Base-by-base conservation (phyloP, 2,888 invertebrate species). In the Acrobasis consociella region DNA sequence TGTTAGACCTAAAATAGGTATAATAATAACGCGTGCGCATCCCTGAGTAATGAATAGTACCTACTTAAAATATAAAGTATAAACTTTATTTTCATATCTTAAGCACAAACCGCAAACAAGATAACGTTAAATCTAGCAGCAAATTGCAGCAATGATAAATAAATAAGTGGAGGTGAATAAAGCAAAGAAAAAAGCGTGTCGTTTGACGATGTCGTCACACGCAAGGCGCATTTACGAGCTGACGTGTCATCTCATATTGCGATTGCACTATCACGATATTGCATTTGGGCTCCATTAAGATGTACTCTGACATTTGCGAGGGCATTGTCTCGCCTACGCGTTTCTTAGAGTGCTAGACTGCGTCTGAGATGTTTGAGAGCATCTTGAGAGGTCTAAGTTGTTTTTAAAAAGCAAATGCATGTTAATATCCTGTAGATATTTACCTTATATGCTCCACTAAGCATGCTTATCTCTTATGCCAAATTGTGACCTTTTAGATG, bases 371-470 rank as follows among this genome's bases (percentile, higher is more conserved):
- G 56, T 38, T 15, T 9, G 53, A 52, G 22, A 31, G 13, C 13
- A 31, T 10, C 11, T 42, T 42, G 42, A 42, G 42, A 13, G n/a
- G 46, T 61, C 56, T 39, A 16, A 64, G 68, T 59, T 65, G 68
- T 65, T 65, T 73, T 75, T 77, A 74, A 79, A 76, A 74, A 74
- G 77, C 72, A 71, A 79, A 75, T 69, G 58, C 75, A 64, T 77
- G 74, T 75, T 56, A 65, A n/a, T n/a, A 2, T 37, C 11, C 37
- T 31, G n/a, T n/a, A 37, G 8, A 3, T 22, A 2, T 22, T 22
- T 11, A 13, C 11, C 11, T 11, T 11, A 46, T 10, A 46, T 3
- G n/a, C 42, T 42, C 42, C 31, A 31, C 31, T 7, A 31, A 31
- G 31, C 31, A 31, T 31, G 31, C 22, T 22, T 22, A 22, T 2